A percentile compares a stretch with the other conserved stretches of the same genome.
phyloP scores from a whole-genome alignment of 2,888 invertebrate species.

The Hofmannophila pseudospretella region DNA sequence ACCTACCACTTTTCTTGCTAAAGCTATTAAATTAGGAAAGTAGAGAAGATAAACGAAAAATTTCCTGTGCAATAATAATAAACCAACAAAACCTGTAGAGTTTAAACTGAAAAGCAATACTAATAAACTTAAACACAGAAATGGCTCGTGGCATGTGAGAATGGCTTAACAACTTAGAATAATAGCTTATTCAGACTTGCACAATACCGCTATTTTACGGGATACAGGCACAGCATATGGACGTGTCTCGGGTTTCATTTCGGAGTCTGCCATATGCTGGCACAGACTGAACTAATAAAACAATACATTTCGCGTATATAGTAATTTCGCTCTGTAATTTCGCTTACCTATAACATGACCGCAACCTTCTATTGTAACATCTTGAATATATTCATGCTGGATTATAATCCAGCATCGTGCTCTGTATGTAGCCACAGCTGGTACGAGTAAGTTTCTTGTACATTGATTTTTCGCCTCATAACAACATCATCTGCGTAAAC shows the following conservation, averaged over 20 bases:
- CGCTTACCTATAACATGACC: neutral
- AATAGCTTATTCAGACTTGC: slow-evolving; percentile 25
- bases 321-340: slow-evolving; percentile 1
- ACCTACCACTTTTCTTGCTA: too few relatives aligned
- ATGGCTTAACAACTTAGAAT: slow-evolving; percentile 17
- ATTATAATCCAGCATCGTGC: too few relatives aligned
- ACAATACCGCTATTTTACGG: slow-evolving; percentile 33
- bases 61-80: too few relatives aligned
- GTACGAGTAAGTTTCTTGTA: too few relatives aligned
- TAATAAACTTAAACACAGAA: neutral
- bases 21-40: too few relatives aligned
- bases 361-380: neutral
- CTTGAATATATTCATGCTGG: too few relatives aligned
- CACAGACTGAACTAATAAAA: slow-evolving; percentile 26
- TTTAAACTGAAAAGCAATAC: too few relatives aligned
- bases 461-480: too few relatives aligned
- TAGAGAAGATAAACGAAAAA: too few relatives aligned
- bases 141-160: slow-evolving; percentile 10
- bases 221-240: slow-evolving; percentile 25
- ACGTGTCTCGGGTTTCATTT: slow-evolving; percentile 29
- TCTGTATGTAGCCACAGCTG: too few relatives aligned
- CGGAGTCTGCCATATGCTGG: slow-evolving; percentile 9
- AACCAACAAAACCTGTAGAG: too few relatives aligned
- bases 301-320: slow-evolving; percentile 16
- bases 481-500: too few relatives aligned